These are phyloP conservation scores for Tretioscincus oriximinensis DNA, from an alignment of 2,113 vertebrate genomes.

Conservation along the genomic window DNA sequence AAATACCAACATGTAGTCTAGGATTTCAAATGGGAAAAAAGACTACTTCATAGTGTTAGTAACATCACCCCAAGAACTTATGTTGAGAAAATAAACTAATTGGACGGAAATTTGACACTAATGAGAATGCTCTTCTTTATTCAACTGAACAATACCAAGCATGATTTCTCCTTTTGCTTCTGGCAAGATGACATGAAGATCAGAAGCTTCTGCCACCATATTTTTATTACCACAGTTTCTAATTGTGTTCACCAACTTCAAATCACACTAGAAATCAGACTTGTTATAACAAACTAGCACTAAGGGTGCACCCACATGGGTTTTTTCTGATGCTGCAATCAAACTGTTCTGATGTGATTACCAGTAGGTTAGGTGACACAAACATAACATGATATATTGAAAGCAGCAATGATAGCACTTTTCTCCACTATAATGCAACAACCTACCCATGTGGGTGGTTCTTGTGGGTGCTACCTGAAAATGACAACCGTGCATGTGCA, in stretches of 20 bases:
- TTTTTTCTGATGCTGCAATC: no score
- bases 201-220: background rate
- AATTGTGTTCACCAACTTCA: background rate
- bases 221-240: background rate
- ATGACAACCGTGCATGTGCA: no score
- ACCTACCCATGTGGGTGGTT: no score
- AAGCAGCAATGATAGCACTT: no score
- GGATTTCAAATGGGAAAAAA: background rate
- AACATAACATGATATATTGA: no score
- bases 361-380: no score
- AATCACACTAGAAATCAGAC: background rate
- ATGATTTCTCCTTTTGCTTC: no score
- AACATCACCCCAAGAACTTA: background rate
- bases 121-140: slow-evolving; percentile 12
- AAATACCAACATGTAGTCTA: background rate
- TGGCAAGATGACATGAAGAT: background rate
- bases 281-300: background rate
- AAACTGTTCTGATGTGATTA: no score
- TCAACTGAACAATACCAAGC: background rate
- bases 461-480: no score
- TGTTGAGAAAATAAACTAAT: background rate
- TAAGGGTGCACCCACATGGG: background rate
- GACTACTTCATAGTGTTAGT: slow-evolving; percentile 27
- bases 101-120: background rate
- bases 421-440: no score